A percentile compares a stretch with the other conserved stretches of the same genome.
phyloP scores from a whole-genome alignment of 2,797 vertebrate species.

The Sitta carolinensis region DNA sequence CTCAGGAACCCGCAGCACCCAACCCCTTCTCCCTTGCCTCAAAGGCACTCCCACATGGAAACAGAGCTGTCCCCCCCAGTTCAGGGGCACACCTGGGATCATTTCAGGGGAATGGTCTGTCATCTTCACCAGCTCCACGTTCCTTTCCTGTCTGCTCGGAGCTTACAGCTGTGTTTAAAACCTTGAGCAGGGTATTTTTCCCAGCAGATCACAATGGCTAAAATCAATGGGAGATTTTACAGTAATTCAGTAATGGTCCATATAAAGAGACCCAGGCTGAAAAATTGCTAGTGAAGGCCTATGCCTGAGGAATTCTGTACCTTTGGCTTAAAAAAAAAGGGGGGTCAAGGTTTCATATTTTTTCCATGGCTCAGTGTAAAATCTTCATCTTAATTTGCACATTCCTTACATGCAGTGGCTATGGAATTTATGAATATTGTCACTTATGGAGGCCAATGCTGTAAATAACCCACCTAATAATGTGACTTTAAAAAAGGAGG shows the following conservation, averaged over 20 bases:
- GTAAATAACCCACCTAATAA: slow-evolving; percentile 28
- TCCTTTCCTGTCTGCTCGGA: not conserved
- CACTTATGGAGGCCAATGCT: not conserved
- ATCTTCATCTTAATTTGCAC: not conserved
- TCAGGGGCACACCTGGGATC: accelerated
- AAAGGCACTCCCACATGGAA: not conserved
- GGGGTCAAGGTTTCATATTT: not conserved
- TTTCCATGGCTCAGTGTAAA: not conserved
- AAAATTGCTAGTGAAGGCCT: not conserved
- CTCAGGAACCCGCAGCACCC: not conserved
- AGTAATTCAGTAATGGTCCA: not conserved
- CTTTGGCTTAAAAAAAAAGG: not conserved
- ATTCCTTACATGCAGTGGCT: not conserved
- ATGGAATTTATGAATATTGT: not conserved
- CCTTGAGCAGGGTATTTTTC: not conserved
- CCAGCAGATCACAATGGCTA: not conserved
- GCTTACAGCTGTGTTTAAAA: not conserved
- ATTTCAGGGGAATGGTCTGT: not conserved
- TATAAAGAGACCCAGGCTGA: not conserved
- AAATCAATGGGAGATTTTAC: slow-evolving; percentile 30
- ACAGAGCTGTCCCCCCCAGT: not conserved
- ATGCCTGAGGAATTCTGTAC: not conserved
- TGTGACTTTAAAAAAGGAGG: not conserved
- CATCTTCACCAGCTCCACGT: not conserved
- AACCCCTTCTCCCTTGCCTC: not conserved